These are phyloP conservation scores for Enteromius afrohamiltoni DNA, from an alignment of 2,797 vertebrate genomes.

Conservation along the genomic window DNA sequence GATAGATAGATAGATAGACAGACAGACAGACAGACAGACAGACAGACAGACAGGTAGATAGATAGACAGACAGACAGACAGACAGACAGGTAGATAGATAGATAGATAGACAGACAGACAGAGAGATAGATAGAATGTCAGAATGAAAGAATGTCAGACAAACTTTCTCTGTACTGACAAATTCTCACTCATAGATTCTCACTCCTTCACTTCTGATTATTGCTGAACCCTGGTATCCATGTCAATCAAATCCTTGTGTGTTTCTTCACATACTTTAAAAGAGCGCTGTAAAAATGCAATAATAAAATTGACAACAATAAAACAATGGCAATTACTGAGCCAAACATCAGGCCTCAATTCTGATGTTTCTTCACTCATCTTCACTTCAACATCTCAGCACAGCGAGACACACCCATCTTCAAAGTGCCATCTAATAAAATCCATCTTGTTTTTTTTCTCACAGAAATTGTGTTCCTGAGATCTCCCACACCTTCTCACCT, in stretches of 20 bases:
- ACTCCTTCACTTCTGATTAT: background rate
- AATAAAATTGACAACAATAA: background rate
- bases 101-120: background rate
- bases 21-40: too few species aligned
- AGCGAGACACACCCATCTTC: background rate
- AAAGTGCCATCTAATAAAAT: slow-evolving; percentile 28
- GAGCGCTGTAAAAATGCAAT: background rate
- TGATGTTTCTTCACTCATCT: slow-evolving; percentile 7
- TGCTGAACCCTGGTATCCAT: background rate
- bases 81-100: too few species aligned
- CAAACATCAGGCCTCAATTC: slow-evolving; percentile 18
- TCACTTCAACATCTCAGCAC: slow-evolving; percentile 26
- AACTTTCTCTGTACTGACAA: too few species aligned
- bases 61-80: too few species aligned
- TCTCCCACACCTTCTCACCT: slow-evolving; percentile 84
- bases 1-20: too few species aligned
- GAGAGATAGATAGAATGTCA: too few species aligned
- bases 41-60: too few species aligned
- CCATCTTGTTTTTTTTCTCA: slow-evolving; percentile 32
- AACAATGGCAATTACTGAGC: slow-evolving; percentile 1
- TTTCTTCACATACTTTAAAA: background rate
- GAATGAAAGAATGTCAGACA: too few species aligned
- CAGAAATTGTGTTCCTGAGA: slow-evolving; percentile 97
- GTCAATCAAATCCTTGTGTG: background rate
- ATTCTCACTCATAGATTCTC: background rate